Base-by-base conservation (phyloP, 2,888 invertebrate genomes). In the Oxyteleia sp. region DNA sequence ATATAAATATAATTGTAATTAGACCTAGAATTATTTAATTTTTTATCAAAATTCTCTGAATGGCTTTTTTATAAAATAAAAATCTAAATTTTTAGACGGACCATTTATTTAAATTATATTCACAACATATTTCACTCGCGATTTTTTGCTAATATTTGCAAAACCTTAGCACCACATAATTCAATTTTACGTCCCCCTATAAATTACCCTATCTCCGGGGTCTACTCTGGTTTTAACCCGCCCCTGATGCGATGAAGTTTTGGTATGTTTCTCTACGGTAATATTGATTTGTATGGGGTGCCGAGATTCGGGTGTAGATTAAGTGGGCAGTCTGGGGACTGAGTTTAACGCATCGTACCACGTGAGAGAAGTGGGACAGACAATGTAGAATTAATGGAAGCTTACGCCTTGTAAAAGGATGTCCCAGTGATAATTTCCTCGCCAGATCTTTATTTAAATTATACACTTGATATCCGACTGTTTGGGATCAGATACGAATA, bases 211-310 rank as follows among this genome's bases (percentile, higher is more conserved):
- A 80, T 80, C 80, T 72, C 64, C 18, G 29, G 47, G 47, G 29
- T 71, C 29, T 49, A 51, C 53, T 64, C 79, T 49, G n/a, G 38
- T 53, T 81, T 61, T 55, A 74, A 75, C 68, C 68, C 81, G 74
- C 74, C 74, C 53, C 74, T 81, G 68, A 69, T 81, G 63, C 55
- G 53, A 74, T 47, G 66, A 72, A 72, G 72, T 81, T 74, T 74
- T 75, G 69, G 81, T 75, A 81, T 81, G 81, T 81, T 80, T 63
- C 68, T 74, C 63, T 74, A 81, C 68, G 45, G 74, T 53, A 69
- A 74, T 81, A 81, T 81, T 81, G 81, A 81, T 81, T 74, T 66
- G 69, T 81, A 81, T 80, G 68, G 80, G 80, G 74, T 55, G 81
- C 68, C 13, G 74, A 74, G 81, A 74, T 81, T 75, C 47, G 74